A percentile compares a stretch with the other conserved stretches of the same genome.
These are phyloP conservation scores for Schizopygopsis pylzovi DNA, from an alignment of 2,797 vertebrate species.

Conservation along the genomic window DNA sequence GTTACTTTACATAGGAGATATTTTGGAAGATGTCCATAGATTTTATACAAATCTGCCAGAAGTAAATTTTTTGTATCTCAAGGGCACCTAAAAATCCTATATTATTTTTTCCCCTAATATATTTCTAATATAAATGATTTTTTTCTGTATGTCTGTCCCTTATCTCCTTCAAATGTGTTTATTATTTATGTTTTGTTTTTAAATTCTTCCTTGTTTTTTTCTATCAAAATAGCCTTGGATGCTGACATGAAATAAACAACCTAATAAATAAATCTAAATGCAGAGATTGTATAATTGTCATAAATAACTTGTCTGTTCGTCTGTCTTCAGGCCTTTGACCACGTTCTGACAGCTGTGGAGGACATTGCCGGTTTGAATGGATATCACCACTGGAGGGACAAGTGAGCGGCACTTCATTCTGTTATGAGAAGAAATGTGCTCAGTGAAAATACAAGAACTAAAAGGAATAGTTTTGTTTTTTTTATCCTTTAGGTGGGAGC, in stretches of 20 bases:
- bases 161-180: background rate
- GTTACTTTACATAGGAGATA: background rate
- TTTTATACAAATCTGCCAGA: background rate
- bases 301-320: conserved; percentile 46
- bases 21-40: background rate
- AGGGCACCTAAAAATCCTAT: background rate
- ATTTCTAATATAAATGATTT: background rate
- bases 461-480: conserved; percentile 43
- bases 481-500: conserved; percentile 86
- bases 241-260: background rate
- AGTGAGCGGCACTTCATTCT: conserved; percentile 77
- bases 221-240: background rate
- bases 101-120: background rate
- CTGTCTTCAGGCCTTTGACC: conserved; percentile 88
- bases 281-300: too few species aligned
- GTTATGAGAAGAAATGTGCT: background rate
- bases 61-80: background rate
- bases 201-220: background rate
- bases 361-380: conserved; percentile 95
- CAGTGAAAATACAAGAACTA: background rate
- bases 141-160: background rate
- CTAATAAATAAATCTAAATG: background rate
- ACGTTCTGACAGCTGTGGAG: conserved; percentile 95
- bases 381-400: conserved; percentile 98
- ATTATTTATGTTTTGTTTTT: background rate